A percentile compares a stretch with the other conserved stretches of the same genome.
These are phyloP conservation scores for Phalanger gymnotis DNA, from an alignment of 2,797 vertebrate species.

Conservation along the genomic window DNA sequence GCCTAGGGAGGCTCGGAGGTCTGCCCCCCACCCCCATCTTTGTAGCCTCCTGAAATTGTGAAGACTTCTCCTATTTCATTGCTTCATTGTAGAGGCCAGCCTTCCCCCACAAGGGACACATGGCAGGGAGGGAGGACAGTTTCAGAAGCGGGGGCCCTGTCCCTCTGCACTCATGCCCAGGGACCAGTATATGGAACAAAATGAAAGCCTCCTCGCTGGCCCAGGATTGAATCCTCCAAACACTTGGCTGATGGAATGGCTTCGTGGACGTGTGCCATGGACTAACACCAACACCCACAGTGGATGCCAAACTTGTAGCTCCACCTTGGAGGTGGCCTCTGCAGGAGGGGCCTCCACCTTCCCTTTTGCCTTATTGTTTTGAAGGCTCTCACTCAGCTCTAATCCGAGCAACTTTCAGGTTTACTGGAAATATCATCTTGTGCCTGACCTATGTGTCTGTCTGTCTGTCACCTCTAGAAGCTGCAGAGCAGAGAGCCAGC, in stretches of 20 bases:
- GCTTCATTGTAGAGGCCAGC: neutral
- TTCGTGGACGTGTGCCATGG: too few species aligned
- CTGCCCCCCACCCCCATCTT: neutral
- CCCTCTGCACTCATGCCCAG: too few species aligned
- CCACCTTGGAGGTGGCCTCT: neutral
- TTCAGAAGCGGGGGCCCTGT: neutral
- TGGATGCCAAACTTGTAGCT: too few species aligned
- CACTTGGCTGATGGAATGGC: too few species aligned
- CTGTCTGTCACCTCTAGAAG: neutral
- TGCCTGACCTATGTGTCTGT: slow-evolving; percentile 70
- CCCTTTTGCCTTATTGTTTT: neutral
- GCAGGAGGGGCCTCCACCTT: neutral
- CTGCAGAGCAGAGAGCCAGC: neutral
- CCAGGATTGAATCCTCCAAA: neutral
- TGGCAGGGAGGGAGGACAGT: neutral
- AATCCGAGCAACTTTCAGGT: slow-evolving; percentile 41
- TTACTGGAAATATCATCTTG: slow-evolving; percentile 76
- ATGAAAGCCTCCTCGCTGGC: neutral
- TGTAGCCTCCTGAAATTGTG: neutral
- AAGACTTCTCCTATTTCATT: neutral
- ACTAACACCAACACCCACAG: too few species aligned
- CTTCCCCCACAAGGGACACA: neutral
- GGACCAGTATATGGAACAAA: neutral
- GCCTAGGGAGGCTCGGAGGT: neutral
- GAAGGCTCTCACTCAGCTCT: neutral